Evolutionary conservation across 2,888 invertebrate species (phyloP).

Genomic region (Temnothorax ravouxi): DNA sequence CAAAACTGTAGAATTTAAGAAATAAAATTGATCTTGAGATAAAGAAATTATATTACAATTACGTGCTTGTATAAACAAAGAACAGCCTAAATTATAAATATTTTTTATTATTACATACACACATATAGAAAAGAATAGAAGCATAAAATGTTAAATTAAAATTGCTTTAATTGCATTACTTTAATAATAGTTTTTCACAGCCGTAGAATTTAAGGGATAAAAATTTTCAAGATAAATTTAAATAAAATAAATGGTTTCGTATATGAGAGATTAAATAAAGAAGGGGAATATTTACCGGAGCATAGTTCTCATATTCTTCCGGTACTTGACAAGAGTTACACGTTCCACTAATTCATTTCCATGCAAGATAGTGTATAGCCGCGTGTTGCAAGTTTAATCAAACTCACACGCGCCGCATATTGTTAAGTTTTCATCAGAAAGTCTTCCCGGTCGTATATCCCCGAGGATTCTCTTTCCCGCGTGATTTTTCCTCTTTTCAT

Average conservation of each 20-base stretch:
- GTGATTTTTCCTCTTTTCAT: conserved; percentile 20
- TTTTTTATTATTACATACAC: too few species aligned
- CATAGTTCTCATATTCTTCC: background rate
- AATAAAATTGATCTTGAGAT: background rate
- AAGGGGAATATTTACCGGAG: background rate
- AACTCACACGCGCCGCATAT: conserved; percentile 14
- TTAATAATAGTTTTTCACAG: background rate
- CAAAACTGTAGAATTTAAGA: background rate
- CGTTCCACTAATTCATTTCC: conserved; percentile 20
- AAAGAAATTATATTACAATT: background rate
- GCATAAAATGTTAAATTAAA: background rate
- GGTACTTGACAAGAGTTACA: background rate
- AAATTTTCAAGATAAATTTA: background rate
- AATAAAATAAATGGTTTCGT: background rate
- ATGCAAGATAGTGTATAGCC: background rate
- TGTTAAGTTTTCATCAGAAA: conserved; percentile 34
- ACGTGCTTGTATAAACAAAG: background rate
- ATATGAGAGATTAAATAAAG: background rate
- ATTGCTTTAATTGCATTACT: background rate
- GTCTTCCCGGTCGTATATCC: background rate
- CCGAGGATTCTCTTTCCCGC: background rate
- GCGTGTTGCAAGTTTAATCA: conserved; percentile 29
- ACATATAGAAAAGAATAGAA: background rate
- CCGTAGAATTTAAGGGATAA: background rate
- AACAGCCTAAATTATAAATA: background rate